Base-by-base conservation (phyloP, 2,888 invertebrate genomes). In the Malthinus flaveolus region DNA sequence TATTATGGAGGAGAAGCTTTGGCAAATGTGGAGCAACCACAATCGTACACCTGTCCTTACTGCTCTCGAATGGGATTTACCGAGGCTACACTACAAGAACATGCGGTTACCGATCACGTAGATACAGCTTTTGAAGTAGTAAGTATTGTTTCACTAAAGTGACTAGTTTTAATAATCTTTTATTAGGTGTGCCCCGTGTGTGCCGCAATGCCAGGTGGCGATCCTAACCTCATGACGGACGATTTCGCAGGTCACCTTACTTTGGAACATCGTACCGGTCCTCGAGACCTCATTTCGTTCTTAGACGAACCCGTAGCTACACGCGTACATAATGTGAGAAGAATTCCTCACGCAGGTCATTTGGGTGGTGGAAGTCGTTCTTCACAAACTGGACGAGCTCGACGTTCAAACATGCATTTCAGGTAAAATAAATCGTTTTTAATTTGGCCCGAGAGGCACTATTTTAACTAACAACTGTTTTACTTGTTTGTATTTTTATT, bases 21-120 rank as follows among this genome's bases (percentile, higher is more conserved):
- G 74, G 88, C 89, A 66, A 89, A 89, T 70, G 84, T 92, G 70
- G 97, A 96, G 76, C 93, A 95, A 78, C 95, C 94, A 66, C 95
- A 95, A 81, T 92, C 97, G 65, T 95, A 95, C 80, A 96, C 97
- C 66, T 99, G 98, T 83, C 98, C 98, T 42, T 95, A 94, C 80
- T 99, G 98, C 82, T 93, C 94, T 73, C 89, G 90, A 74, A 93
- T 96, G 92, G 98, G 98, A 51, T 95, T 93, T 79, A 96, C 95
- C 60, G 95, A 97, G 80, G 85, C 89, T 42, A 88, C 93, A 48
- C 85, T 99, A 62, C 91, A 94, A 81, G 93, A 94, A 77, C 95
- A 95, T 80, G 93, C 94, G 55, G 87, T 93, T 59, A 84, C 91
- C 42, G 95, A 96, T 74, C 97, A 98, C 82, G 87, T 91, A 50